phyloP scores from a whole-genome alignment of 2,113 vertebrate species.

The Myotis yumanensis region DNA sequence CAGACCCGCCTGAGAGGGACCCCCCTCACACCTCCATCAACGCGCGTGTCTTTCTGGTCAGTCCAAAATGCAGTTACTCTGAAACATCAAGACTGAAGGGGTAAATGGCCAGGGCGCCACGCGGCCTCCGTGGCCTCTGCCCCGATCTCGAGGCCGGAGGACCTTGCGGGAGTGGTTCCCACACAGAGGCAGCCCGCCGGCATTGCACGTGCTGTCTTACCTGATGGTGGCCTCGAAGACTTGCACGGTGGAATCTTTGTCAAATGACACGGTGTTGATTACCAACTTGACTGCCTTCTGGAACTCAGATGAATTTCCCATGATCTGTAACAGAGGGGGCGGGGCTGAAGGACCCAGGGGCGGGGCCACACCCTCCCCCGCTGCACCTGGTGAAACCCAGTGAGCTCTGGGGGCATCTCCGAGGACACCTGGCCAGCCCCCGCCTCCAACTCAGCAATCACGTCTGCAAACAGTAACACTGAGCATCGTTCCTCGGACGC shows the following conservation, averaged over 20 bases:
- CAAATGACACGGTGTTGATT: constrained; percentile 97
- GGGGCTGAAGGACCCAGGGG: not conserved
- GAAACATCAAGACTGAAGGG: no score
- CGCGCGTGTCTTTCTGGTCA: not conserved
- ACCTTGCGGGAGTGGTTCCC: not conserved
- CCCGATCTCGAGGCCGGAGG: not conserved
- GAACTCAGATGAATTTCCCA: constrained; percentile 97
- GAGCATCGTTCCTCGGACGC: not conserved
- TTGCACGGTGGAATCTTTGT: constrained; percentile 98
- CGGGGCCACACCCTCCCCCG: not conserved
- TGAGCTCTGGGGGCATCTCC: not conserved
- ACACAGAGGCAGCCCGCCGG: not conserved
- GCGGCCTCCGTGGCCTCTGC: not conserved
- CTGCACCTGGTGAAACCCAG: not conserved
- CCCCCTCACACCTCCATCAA: not conserved
- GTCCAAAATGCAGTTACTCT: not conserved
- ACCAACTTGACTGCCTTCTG: constrained; percentile 96
- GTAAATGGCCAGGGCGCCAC: not conserved
- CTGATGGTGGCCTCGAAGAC: constrained; percentile 99
- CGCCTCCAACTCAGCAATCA: not conserved
- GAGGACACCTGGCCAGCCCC: not conserved
- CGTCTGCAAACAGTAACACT: not conserved
- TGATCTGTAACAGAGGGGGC: constrained; percentile 85
- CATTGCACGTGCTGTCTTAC: constrained; percentile 76
- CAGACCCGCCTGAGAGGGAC: not conserved